Evolutionary conservation across 1,140 invertebrate species (phyloP), one percentile per base, ranked within the genome.

Genomic region (Drosophila albomicans): DNA sequence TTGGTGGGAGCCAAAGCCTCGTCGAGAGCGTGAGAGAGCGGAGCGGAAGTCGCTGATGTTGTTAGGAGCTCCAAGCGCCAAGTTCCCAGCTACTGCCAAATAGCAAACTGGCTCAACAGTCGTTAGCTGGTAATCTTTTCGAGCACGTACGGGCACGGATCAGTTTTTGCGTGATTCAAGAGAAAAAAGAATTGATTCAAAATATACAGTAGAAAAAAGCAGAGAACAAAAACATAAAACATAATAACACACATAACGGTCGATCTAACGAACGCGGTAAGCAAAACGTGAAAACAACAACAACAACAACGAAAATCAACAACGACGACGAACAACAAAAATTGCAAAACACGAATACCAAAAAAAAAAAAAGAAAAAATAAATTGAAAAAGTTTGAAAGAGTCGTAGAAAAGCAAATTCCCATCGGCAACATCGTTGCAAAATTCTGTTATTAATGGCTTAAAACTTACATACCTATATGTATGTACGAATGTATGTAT

Each of bases 121-220:
- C 79, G 82, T 76, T 59, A 87, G 67, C 82, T 62, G 84, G 79
- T 82, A 82, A 80, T 79, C 77, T 63, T 79, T 64, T 66, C 65
- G 84, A 74, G 82, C 82, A 84, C 84, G 82, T 77, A 71, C 80
- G 84, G 78, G 81, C 49, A 67, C 82, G 82, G 82, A 85, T 51
- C 11, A 76, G 75, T 61, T 62, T 64, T 80, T 78, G 6, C 20
- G 38, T n/a, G 10, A 25, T 66, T 66, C 43, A 61, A 38, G 35
- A 43, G 43, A 43, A 57, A 48, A 48, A 75, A 45, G 43, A 11
- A 69, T 38, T 8, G 10, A 25, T 66, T 66, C 30, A 41, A 65
- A 13, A 65, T 20, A 57, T 57, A 75, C 8, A 38, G 6, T 1
- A 41, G 41, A 43, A 57, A 48, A 54, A 75, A 45, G 20, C 20